Percentiles rank a stretch among this genome's conserved stretches.
Conservation (phyloP, 2,113 vertebrate genomes). For the Campylomormyrus tamandua region DNA sequence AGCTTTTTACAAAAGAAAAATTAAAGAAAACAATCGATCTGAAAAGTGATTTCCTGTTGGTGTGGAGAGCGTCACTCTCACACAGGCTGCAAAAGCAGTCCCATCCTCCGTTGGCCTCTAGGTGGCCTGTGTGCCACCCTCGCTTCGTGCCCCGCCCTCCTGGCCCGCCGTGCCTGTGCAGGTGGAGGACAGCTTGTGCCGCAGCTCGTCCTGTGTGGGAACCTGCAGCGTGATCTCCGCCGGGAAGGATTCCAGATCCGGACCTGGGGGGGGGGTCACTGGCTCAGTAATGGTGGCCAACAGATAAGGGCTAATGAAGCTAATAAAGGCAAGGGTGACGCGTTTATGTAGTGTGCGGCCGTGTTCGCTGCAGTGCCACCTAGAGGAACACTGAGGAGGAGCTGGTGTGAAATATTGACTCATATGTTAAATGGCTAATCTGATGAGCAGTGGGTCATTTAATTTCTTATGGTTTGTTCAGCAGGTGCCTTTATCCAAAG, state of each 20-base stretch:
- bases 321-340: neutral
- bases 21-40: neutral
- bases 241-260: conserved; percentile 58
- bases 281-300: neutral
- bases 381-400: neutral
- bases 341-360: neutral
- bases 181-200: conserved; percentile 67
- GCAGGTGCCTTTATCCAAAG: neutral
- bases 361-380: neutral
- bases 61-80: neutral
- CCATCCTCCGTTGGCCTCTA: conserved; percentile 21
- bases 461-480: neutral
- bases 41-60: neutral
- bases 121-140: conserved; percentile 58
- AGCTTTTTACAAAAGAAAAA: conserved; percentile 4
- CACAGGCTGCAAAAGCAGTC: neutral
- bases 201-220: conserved; percentile 65
- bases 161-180: conserved; percentile 69
- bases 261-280: conserved; percentile 43
- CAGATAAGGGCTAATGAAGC: neutral
- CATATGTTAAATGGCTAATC: neutral
- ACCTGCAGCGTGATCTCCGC: conserved; percentile 75
- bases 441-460: neutral
- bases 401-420: neutral
- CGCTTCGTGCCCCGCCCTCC: conserved; percentile 75